Conservation (phyloP, 2,888 invertebrate genomes). For the Aphidius colemani region DNA sequence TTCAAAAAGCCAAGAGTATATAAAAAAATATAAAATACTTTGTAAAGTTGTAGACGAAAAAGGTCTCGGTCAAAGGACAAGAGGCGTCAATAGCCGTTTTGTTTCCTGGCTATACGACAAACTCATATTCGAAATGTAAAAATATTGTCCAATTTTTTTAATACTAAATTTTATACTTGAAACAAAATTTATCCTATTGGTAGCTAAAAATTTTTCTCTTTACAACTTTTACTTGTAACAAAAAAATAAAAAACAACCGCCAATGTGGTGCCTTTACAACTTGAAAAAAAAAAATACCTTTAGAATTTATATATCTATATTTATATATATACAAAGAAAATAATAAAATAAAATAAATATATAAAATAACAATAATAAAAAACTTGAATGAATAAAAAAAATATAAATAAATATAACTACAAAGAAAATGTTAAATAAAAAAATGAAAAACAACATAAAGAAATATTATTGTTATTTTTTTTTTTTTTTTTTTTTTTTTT, state of each 20-base stretch:
- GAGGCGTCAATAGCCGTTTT: slow-evolving; percentile 17
- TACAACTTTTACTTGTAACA: too few relatives aligned
- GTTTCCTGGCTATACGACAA: slow-evolving; percentile 10
- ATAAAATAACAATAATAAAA: slow-evolving; percentile 4
- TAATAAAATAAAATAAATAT: background rate
- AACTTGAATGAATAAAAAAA: slow-evolving; percentile 17
- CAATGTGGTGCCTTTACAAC: too few relatives aligned
- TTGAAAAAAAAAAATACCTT: too few relatives aligned
- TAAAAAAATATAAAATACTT: background rate
- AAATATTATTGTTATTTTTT: too few relatives aligned
- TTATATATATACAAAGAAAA: too few relatives aligned
- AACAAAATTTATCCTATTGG: too few relatives aligned
- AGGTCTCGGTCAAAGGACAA: background rate
- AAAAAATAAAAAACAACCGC: too few relatives aligned
- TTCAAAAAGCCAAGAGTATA: too few relatives aligned
- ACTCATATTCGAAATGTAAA: slow-evolving; percentile 8
- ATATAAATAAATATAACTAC: background rate
- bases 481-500: too few relatives aligned
- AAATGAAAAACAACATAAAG: slow-evolving; percentile 18
- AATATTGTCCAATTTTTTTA: slow-evolving; percentile 3
- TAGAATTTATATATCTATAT: too few relatives aligned
- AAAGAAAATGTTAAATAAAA: slow-evolving; percentile 7
- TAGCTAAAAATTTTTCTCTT: too few relatives aligned
- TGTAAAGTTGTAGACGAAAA: background rate
- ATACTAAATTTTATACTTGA: too few relatives aligned